Evolutionary conservation across 2,113 vertebrate species (phyloP).

Genomic region (Hemichromis elongatus): DNA sequence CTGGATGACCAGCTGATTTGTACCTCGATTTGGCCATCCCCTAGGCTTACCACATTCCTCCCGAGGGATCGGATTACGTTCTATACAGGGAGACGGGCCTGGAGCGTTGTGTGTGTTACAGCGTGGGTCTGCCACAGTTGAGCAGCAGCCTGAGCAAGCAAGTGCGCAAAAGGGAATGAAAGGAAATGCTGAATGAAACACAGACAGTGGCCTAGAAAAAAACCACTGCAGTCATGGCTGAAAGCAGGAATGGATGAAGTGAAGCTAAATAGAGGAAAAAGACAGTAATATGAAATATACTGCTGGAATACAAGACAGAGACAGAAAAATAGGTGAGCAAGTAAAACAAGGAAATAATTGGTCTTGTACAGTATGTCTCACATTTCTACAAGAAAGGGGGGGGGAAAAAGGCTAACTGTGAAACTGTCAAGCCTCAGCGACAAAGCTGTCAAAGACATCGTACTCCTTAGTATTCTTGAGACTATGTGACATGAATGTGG

Average conservation of each 20-base stretch:
- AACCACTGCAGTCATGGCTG: background rate
- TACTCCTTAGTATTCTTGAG: conserved; percentile 27
- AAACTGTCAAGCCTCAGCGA: background rate
- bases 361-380: background rate
- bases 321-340: conserved; percentile 18
- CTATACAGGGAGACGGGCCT: conserved; percentile 58
- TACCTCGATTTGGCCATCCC: conserved; percentile 56
- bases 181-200: conserved; percentile 20
- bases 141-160: background rate
- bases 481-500: conserved; percentile 22
- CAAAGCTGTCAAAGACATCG: conserved; percentile 37
- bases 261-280: background rate
- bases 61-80: conserved; percentile 57
- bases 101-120: conserved; percentile 43
- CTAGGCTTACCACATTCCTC: conserved; percentile 57
- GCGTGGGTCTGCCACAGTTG: conserved; percentile 26
- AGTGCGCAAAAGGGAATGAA: conserved; percentile 2
- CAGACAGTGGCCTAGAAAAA: background rate
- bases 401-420: background rate
- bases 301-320: conserved; percentile 25
- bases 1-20: conserved; percentile 42
- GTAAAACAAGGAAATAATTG: background rate
- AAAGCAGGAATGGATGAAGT: background rate
- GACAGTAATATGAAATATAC: background rate
- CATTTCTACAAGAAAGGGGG: background rate